Percentiles rank a stretch among this genome's conserved stretches.
phyloP scores from a whole-genome alignment of 2,888 invertebrate genomes.

The Pilophorus perplexus region DNA sequence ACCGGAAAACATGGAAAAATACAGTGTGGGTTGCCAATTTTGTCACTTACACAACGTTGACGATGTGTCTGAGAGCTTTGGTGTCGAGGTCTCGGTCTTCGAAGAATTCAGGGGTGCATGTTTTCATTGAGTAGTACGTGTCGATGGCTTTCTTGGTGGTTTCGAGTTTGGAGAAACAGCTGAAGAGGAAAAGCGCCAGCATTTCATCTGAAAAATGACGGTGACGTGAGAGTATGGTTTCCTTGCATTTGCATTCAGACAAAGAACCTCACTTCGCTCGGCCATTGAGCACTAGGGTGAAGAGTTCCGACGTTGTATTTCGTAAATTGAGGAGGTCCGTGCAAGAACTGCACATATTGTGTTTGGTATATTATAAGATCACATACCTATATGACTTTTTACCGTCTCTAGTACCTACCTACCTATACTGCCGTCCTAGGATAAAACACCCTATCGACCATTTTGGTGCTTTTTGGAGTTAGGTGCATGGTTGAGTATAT shows the following conservation, averaged over 20 bases:
- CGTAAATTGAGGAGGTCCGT: too few species aligned
- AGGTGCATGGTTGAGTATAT: too few species aligned
- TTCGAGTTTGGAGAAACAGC: slow-evolving; percentile 63
- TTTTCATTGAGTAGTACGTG: slow-evolving; percentile 61
- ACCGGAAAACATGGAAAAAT: neutral
- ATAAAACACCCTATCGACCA: too few species aligned
- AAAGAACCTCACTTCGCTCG: too few species aligned
- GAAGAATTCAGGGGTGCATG: slow-evolving; percentile 64
- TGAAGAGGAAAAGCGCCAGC: slow-evolving; percentile 53
- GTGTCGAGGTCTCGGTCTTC: slow-evolving; percentile 55
- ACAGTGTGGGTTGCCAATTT: neutral
- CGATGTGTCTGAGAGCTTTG: slow-evolving; percentile 42
- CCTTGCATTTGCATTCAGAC: neutral
- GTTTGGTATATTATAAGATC: too few species aligned
- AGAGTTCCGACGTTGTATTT: too few species aligned
- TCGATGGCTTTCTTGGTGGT: slow-evolving; percentile 65
- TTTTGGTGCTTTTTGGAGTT: too few species aligned
- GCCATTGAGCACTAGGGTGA: too few species aligned
- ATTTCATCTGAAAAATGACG: slow-evolving; percentile 46
- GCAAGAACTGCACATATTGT: too few species aligned
- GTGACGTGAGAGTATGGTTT: neutral
- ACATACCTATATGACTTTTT: too few species aligned
- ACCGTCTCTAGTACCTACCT: too few species aligned
- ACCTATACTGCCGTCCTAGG: too few species aligned
- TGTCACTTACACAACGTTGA: slow-evolving; percentile 46